Base-by-base conservation (phyloP, 2,888 invertebrate species). In the Lycaena phlaeas region DNA sequence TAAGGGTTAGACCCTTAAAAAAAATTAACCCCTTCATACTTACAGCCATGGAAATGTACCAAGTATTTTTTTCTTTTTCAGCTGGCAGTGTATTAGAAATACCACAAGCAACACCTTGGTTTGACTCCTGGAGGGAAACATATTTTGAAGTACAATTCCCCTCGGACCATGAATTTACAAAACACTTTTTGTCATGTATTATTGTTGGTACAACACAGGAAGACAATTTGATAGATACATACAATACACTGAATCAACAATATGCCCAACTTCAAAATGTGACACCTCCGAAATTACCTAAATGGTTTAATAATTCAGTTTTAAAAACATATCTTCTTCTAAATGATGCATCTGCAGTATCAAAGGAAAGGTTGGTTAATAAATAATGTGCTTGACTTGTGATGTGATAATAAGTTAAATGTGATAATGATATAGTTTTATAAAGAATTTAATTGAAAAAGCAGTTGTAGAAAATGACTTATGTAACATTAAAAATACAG, bases 161-260 rank as follows among this genome's bases (percentile, higher is more conserved):
- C 11, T 92, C 93, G 3, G 98, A 98, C 64, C 98, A 98, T 85
- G 99, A 99, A 77, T 98, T 96, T 64, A 93, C 96, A 0, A 93
- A 94, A 61, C 95, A 96, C 71, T 92, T 93, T 61, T 66, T 95
- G 39, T 92, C 92, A 9, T 95, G 95, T 66, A 88, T 95, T 59
- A 87, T 95, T 56, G 90, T 93, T 9, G 87, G 90, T 12, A 90
- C 91, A 14, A 89, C 92, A 22, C 76, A 86, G 22, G 93, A 93
- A 68, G 87, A 89, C 1, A 90, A 90, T 81, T 93, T 96, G 4
- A 73, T 95, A 44, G 95, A 95, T 51, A 90, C 91, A 49, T 92
- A 97, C 54, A 90, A 92, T 59, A 87, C 89, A 50, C 85, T 97
- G 62, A 90, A 92, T 42, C 92, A 94, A 60, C 91, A 92, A 52